Evolutionary conservation across 2,113 vertebrate species (phyloP), one percentile per base, ranked within the genome.

Genomic region (Balaeniceps rex): DNA sequence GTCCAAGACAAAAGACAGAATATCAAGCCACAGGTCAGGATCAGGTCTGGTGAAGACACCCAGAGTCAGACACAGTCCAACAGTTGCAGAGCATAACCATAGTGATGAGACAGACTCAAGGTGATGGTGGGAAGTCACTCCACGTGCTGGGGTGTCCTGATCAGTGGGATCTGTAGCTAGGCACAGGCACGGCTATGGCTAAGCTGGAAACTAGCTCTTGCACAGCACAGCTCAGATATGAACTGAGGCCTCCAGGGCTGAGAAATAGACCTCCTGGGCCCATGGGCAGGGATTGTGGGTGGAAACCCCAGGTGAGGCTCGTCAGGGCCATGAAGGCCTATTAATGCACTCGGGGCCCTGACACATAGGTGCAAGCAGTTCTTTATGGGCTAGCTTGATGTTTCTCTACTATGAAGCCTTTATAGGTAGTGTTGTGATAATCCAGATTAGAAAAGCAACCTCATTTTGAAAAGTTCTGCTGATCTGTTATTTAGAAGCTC

Each of bases 61-160:
- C n/a, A 55, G 33, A 22, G 4, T 34, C 49, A 95, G 49, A 12
- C 34, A 38, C 42, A 55, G n/a, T 3, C 77, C 54, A 69, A 1
- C 7, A 54, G 0, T 7, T 19, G 33, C 54, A 51, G 23, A 7
- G 9, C 33, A 44, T 7, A 64, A 44, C 38, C 13, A 7, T 29
- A 60, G 64, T 5, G 2, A 1, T 3, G 12, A 60, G 38, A 11
- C 6, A 34, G 34, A 42, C 42, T n/a, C 46, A 44, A 33, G 31
- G 14, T 7, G 17, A 60, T 17, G 18, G 10, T 36, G 29, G 25
- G 36, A 60, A 52, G 16, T 25, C 38, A 23, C 5, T 24, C 31
- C 33, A 3, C 3, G 9, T 9, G 10, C 36, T 47, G 23, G 26
- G 1, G 2, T 9, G 8, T 3, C 15, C 25, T 54, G 21, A n/a